Base-by-base conservation (phyloP, 1,140 invertebrate species). In the Dufourea novaeangliae region DNA sequence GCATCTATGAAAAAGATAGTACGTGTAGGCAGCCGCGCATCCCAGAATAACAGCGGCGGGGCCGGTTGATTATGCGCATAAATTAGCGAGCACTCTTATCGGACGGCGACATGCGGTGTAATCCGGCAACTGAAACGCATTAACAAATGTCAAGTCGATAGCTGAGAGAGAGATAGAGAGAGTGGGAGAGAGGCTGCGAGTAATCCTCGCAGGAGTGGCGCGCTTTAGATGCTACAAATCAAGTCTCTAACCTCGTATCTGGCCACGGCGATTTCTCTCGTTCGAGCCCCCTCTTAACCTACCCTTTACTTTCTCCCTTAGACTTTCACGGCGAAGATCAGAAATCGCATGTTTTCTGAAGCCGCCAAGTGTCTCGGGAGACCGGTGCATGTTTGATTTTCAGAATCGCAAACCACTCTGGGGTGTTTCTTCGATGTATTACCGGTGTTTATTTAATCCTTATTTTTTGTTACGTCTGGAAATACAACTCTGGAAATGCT, bases 101-200 rank as follows among this genome's bases (percentile, higher is more conserved):
- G 74, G 79, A 37, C 73, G 68, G 70, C 78, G 81, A 86, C 87
- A 80, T 84, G 79, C 79, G 72, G 73, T 80, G 87, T 89, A 88
- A 88, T 89, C 83, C 81, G 81, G 84, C 84, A 85, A 86, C 87
- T 86, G 86, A 85, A 89, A 88, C 82, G 87, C 87, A 88, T 89
- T 88, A 89, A 88, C 88, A 86, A 89, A 87, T 87, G 88, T 87
- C 82, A 82, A 83, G 80, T 82, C 66, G 70, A 61, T 41, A 32
- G 52, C 14, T 54, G 54, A 57, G 70, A 74, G 57, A 71, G 57
- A 76, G 25, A 59, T 61, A 77, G 20, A n/a, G 17, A 46, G 20
- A 46, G 44, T 6, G 5, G 1, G 20, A n/a, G 20, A n/a, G 54
- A 20, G 27, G 0, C 39, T 63, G 73, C 27, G 79, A 75, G 82